Base-by-base conservation (phyloP, 2,797 vertebrate genomes). In the Vespertilio murinus region DNA sequence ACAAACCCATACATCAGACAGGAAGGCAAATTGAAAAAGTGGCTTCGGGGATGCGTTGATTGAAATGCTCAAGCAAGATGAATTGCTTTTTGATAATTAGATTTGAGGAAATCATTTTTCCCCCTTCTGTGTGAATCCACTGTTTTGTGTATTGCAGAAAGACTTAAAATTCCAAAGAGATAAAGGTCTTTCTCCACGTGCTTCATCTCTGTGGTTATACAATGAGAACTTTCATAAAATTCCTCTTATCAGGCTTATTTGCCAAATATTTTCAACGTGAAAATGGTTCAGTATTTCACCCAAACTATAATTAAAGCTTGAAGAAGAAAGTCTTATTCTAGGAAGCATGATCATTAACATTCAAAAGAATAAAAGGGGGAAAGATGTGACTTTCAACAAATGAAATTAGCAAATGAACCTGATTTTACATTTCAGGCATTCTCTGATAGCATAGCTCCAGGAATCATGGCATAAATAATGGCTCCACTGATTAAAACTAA, bases 61-160 rank as follows among this genome's bases (percentile, higher is more conserved):
- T 95, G 94, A 96, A 84, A 95, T 90, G 90, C 18, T 95, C 65
- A 64, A 92, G 54, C 59, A 97, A 96, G 95, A 97, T 94, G 82
- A 93, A 94, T 95, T 93, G 69, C 79, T 94, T 96, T 96, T 93
- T 96, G 87, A 95, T 96, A 96, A 95, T 96, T 93, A 94, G 94
- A 93, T 96, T 88, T 95, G 77, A 95, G 35, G 69, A 83, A 45
- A 30, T 47, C 1, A 28, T 71, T 22, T 69, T 71, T 65, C 61
- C 65, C 70, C 65, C 70, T 90, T 81, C 64, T 89, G 40, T 71
- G 84, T 71, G 84, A 86, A 17, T 94, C 54, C 84, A 93, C 38
- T 92, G 56, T 91, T 96, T 85, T 80, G 45, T 56, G 25, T 84
- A 85, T 90, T 92, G 25, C 84, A 90, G 77, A 94, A 94, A 96